A percentile compares a stretch with the other conserved stretches of the same genome.
Evolutionary conservation across 2,797 vertebrate species (phyloP).

Genomic region (Tamandua tetradactyla): DNA sequence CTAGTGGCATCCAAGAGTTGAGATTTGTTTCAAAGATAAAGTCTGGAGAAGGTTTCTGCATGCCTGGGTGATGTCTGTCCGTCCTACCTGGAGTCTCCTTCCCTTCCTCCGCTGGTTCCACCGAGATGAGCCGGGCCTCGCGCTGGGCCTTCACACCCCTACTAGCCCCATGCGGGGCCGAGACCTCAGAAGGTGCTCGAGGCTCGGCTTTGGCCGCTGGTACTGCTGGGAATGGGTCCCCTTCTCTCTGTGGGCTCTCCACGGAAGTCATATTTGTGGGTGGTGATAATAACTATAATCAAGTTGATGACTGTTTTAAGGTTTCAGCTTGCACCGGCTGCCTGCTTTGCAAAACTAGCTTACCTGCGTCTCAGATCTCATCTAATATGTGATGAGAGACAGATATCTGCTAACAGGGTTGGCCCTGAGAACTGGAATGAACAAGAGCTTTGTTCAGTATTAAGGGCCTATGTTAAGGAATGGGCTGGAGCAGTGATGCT

Average conservation of each 20-base stretch:
- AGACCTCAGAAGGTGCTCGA: background rate
- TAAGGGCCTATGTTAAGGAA: background rate
- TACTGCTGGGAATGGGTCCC: too few relatives aligned
- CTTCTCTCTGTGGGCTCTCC: too few relatives aligned
- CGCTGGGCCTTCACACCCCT: too few relatives aligned
- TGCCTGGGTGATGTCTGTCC: too few relatives aligned
- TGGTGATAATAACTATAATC: fast-evolving
- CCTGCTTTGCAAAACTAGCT: background rate
- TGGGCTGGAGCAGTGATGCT: too few relatives aligned
- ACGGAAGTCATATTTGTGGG: fast-evolving
- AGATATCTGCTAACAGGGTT: fast-evolving
- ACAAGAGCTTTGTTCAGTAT: too few relatives aligned
- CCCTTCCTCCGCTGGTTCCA: too few relatives aligned
- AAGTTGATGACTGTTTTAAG: fast-evolving
- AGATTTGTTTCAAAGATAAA: background rate
- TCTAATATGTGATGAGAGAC: background rate
- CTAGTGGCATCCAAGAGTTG: fast-evolving
- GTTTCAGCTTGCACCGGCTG: background rate
- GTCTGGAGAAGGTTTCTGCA: background rate
- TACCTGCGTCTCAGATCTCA: background rate
- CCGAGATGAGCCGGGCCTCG: too few relatives aligned
- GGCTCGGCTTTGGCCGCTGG: fast-evolving
- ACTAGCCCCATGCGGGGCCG: fast-evolving
- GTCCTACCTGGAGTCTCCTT: too few relatives aligned
- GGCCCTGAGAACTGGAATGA: background rate